A percentile compares a stretch with the other conserved stretches of the same genome.
These are phyloP conservation scores for Nyctereutes procyonoides DNA, from an alignment of 2,113 vertebrate species.

Conservation along the genomic window DNA sequence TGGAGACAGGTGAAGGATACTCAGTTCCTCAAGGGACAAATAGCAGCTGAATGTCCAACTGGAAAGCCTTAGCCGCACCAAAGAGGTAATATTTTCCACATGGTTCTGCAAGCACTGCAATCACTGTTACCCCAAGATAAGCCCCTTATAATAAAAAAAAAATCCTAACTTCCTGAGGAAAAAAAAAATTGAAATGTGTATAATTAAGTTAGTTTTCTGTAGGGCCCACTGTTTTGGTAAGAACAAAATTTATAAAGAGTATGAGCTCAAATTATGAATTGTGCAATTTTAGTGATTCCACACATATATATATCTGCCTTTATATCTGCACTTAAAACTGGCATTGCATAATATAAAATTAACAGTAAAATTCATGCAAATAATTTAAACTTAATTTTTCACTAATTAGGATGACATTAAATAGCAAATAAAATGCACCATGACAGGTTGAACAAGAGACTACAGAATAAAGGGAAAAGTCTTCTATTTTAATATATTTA, in stretches of 20 bases:
- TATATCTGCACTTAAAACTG: background rate
- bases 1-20: conserved; percentile 91
- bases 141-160: conserved; percentile 72
- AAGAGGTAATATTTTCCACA: conserved; percentile 87
- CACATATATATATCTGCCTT: background rate
- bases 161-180: conserved; percentile 65
- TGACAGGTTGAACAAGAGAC: background rate
- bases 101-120: conserved; percentile 63
- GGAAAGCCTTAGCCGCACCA: conserved; percentile 89
- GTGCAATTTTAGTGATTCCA: background rate
- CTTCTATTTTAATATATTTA: background rate
- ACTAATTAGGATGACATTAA: background rate
- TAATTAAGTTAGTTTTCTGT: background rate
- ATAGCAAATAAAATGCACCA: background rate
- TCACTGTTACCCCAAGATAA: background rate
- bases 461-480: background rate
- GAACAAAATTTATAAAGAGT: background rate
- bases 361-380: background rate
- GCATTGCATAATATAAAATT: background rate
- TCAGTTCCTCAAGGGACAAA: conserved; percentile 91
- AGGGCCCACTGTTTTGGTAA: background rate
- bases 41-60: conserved; percentile 96
- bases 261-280: background rate
- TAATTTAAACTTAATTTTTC: conserved; percentile 37
- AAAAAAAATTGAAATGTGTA: background rate